phyloP scores from a whole-genome alignment of 1,140 invertebrate genomes.

The Pteromalus puparum region DNA sequence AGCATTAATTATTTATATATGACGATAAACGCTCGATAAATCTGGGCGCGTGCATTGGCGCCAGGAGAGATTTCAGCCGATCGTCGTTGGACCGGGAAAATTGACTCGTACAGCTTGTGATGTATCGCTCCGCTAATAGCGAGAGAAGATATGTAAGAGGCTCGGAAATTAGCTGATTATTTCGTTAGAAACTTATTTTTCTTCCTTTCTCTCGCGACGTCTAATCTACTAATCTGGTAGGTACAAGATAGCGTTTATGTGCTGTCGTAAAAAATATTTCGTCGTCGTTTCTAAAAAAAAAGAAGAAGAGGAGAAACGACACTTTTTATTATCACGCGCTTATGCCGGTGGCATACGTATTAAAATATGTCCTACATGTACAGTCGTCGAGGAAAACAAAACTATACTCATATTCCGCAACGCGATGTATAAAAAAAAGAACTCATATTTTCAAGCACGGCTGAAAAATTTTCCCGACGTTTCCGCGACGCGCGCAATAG shows the following conservation, averaged over 20 bases:
- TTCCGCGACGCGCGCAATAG: slow-evolving; percentile 8
- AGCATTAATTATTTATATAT: slow-evolving; percentile 51
- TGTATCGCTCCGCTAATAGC: neutral
- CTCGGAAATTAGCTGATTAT: neutral
- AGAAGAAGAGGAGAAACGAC: neutral
- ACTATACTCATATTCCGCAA: too few relatives aligned
- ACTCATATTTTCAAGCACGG: neutral
- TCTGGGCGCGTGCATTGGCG: slow-evolving; percentile 19
- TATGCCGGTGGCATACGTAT: too few relatives aligned
- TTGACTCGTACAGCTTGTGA: neutral
- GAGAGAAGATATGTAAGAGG: neutral
- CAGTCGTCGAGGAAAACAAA: neutral
- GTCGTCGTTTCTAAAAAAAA: too few relatives aligned
- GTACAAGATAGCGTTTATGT: too few relatives aligned
- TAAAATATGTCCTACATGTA: neutral
- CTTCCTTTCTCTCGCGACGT: neutral
- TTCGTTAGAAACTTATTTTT: neutral
- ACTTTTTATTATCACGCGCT: too few relatives aligned
- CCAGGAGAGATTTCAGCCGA: neutral
- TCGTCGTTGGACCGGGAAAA: neutral
- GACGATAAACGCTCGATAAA: slow-evolving; percentile 33
- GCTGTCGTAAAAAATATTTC: neutral
- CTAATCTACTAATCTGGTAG: too few relatives aligned
- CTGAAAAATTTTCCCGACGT: neutral
- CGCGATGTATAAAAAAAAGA: neutral